Conservation (phyloP, 2,113 vertebrate species). For the Eupsittula cactorum region DNA sequence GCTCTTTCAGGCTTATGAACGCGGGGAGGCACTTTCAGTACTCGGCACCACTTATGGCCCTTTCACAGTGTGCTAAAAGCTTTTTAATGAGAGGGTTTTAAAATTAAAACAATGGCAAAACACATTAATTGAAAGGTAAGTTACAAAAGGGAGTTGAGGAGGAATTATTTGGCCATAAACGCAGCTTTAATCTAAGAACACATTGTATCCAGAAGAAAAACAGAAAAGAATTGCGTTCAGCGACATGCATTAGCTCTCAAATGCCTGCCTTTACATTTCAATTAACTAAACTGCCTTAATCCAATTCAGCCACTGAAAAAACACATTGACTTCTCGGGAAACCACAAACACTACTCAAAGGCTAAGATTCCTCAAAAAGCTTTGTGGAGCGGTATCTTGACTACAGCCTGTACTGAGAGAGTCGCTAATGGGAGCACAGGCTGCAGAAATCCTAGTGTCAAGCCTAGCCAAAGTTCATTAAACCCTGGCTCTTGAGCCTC, state of each 20-base stretch:
- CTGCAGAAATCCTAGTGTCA: background rate
- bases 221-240: background rate
- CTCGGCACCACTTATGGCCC: background rate
- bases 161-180: background rate
- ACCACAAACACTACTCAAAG: background rate
- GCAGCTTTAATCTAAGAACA: background rate
- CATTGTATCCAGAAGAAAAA: background rate
- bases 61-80: background rate
- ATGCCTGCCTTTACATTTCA: constrained; percentile 3
- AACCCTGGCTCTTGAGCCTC: background rate
- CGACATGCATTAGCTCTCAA: background rate
- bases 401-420: background rate
- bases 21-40: background rate
- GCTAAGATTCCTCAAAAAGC: background rate
- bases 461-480: background rate
- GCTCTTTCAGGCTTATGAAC: background rate
- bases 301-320: background rate
- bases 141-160: constrained; percentile 8
- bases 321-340: background rate
- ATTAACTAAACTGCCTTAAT: background rate
- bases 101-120: constrained; percentile 56
- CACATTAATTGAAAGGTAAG: constrained; percentile 27
- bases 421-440: accelerated
- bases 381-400: background rate
- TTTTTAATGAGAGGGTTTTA: constrained; percentile 8